Conservation (phyloP, 92 coral and sea anemone genomes). For the Epizoanthus rinbou region DNA sequence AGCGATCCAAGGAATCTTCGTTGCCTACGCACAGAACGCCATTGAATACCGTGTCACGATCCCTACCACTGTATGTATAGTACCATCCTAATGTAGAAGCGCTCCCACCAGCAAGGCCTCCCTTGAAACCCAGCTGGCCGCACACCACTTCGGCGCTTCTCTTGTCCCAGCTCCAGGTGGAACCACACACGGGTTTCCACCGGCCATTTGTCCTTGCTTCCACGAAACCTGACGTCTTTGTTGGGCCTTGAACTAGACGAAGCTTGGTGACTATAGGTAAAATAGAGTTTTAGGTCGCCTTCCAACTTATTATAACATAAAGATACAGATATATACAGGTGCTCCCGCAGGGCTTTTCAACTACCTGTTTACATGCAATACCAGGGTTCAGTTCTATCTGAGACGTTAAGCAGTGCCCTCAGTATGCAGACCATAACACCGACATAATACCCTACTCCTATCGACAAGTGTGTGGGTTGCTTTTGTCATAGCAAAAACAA, state of each 20-base stretch:
- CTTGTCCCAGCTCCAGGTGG: background rate
- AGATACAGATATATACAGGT: too few species aligned
- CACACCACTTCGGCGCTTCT: conserved; percentile 23
- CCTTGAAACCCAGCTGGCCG: conserved; percentile 18
- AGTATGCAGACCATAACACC: too few species aligned
- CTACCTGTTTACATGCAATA: too few species aligned
- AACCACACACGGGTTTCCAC: background rate
- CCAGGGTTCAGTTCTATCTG: too few species aligned
- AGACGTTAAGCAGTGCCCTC: too few species aligned
- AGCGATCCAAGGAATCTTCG: background rate
- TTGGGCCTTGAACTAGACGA: conserved; percentile 7
- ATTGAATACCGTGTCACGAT: background rate
- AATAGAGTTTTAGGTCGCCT: too few species aligned
- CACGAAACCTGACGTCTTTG: conserved; percentile 3
- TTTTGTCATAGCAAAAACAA: too few species aligned
- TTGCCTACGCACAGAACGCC: background rate
- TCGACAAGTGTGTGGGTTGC: too few species aligned
- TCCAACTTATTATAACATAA: too few species aligned
- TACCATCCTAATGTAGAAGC: background rate
- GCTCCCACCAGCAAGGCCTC: conserved; percentile 2
- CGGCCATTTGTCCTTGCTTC: background rate
- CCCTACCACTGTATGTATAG: background rate
- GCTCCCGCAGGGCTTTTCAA: too few species aligned
- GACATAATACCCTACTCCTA: too few species aligned
- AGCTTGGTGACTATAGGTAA: background rate